These are phyloP conservation scores for Himalopsyche tibetana DNA, from an alignment of 2,888 invertebrate genomes.

Conservation along the genomic window DNA sequence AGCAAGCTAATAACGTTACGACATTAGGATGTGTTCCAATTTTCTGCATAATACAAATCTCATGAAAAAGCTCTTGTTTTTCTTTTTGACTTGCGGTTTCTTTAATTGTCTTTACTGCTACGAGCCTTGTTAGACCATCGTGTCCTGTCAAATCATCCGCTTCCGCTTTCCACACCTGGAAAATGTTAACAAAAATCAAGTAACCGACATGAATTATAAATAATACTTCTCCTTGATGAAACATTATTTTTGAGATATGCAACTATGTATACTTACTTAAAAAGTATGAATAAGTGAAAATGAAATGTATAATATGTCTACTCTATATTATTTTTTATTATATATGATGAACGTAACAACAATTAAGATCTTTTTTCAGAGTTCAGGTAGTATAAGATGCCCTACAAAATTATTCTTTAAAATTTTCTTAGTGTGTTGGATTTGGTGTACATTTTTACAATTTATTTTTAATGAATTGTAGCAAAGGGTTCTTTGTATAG, in stretches of 20 bases:
- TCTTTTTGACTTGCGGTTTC: slow-evolving; percentile 87
- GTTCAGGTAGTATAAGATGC: no score
- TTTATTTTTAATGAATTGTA: background rate
- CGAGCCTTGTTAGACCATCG: slow-evolving; percentile 85
- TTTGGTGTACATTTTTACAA: background rate
- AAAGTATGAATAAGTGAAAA: no score
- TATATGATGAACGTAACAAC: no score
- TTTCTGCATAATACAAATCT: slow-evolving; percentile 88
- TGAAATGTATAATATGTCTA: no score
- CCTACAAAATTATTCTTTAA: background rate
- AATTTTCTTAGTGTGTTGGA: no score
- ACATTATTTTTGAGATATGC: no score
- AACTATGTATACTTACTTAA: no score
- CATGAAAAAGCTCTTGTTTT: slow-evolving; percentile 84
- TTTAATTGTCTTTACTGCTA: slow-evolving; percentile 91
- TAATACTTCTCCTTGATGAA: no score
- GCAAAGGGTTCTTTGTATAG: slow-evolving; percentile 29
- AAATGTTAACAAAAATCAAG: background rate
- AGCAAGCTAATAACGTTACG: slow-evolving; percentile 88
- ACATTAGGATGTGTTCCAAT: slow-evolving; percentile 90
- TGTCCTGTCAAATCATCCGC: slow-evolving; percentile 88
- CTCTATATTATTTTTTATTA: no score
- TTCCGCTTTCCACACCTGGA: slow-evolving; percentile 89
- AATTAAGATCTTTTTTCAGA: no score
- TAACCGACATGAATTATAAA: no score